Evolutionary conservation across 2,113 vertebrate genomes (phyloP).

Genomic region (Beaufortia kweichowensis): DNA sequence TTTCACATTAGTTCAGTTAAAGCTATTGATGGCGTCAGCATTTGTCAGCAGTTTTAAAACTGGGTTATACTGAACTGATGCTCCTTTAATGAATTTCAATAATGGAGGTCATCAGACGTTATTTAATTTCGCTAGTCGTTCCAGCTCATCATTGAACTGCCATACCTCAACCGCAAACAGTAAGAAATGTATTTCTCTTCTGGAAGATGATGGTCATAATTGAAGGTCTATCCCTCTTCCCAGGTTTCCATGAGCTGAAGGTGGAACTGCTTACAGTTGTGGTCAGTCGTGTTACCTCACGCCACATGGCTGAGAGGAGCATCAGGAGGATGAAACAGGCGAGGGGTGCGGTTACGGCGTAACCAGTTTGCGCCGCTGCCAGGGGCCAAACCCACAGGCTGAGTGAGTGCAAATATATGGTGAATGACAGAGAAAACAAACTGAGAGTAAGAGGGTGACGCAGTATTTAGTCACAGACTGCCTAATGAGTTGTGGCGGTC

Average conservation of each 20-base stretch:
- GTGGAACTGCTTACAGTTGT: conserved; percentile 50
- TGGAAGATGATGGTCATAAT: conserved; percentile 44
- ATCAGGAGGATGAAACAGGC: conserved; percentile 44
- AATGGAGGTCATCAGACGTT: conserved; percentile 25
- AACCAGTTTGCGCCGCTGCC: conserved; percentile 38
- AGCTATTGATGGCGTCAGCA: background rate
- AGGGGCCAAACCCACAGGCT: conserved; percentile 42
- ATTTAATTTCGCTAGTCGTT: conserved; percentile 10
- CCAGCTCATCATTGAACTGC: conserved; percentile 35
- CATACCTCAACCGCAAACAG: conserved; percentile 43
- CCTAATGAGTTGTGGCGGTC: conserved; percentile 42
- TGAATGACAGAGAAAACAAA: conserved; percentile 47
- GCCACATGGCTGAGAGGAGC: conserved; percentile 42
- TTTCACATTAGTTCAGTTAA: conserved; percentile 29
- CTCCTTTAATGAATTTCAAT: conserved; percentile 27
- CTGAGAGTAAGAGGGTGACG: conserved; percentile 30
- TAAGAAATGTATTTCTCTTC: conserved; percentile 44
- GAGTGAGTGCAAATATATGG: conserved; percentile 27
- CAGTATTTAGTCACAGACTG: conserved; percentile 23
- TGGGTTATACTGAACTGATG: conserved; percentile 11
- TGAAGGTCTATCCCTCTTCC: conserved; percentile 19
- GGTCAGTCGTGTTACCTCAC: conserved; percentile 57
- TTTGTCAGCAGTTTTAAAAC: conserved; percentile 12
- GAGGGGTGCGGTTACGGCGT: conserved; percentile 45
- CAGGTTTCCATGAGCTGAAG: conserved; percentile 53